Evolutionary conservation across 2,113 vertebrate genomes (phyloP), one percentile per base, ranked within the genome.

Genomic region (Beaufortia kweichowensis): DNA sequence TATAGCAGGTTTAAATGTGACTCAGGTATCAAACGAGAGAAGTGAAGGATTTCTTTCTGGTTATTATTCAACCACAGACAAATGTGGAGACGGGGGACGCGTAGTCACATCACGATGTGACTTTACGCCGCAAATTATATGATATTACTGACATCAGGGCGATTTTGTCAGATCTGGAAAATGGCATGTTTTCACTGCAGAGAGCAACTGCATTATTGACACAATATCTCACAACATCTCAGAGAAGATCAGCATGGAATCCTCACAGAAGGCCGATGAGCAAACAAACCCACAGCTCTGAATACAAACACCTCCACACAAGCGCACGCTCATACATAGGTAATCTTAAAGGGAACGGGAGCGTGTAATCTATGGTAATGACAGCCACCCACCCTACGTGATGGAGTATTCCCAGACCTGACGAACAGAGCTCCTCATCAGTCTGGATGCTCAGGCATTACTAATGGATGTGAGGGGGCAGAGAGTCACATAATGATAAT

Each of bases 291-390:
- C 75, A 67, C 63, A 67, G 50, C 53, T 67, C 53, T 56, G 55
- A 41, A 68, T 67, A n/a, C 75, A 67, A 66, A 68, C 75, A 77
- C 75, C 63, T 43, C 63, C 63, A 57, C 75, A 23, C 15, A 55
- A 41, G 64, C 74, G 29, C 35, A 17, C 67, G 59, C 39, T 10
- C 75, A 71, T 31, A 62, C 57, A 39, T 15, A 24, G 70, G 35
- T 48, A 46, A 72, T 72, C 69, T 72, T 72, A 59, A 73, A 19
- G 33, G 77, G 59, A 62, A 71, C 24, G 62, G 46, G 48, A 79
- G 77, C 60, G 19, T 72, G 68, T 72, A 79, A 79, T 79, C 77
- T 79, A 79, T 79, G 77, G 68, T 82, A 82, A 78, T 78, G 64
- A 75, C 76, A 82, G 70, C 70, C 65, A 78, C 76, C 77, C 63